Conservation (phyloP, 2,888 invertebrate species). For the Drosophila kokeensis region DNA sequence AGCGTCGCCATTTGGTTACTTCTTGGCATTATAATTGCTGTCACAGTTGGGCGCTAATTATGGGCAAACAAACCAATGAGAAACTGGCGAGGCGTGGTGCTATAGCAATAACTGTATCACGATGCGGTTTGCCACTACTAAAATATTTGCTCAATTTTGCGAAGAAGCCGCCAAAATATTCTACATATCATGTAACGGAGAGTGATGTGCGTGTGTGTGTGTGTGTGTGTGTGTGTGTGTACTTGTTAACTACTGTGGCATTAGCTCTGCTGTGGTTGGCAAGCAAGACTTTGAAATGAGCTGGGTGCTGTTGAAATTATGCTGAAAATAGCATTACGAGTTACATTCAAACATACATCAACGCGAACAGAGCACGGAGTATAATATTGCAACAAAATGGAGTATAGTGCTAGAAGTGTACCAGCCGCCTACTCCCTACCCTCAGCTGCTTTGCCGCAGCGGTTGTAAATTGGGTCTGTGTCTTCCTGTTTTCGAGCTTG, state of each 20-base stretch:
- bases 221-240: slow-evolving; percentile 14
- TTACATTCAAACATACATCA: slow-evolving; percentile 20
- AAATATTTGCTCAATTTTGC: slow-evolving; percentile 61
- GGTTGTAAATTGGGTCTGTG: slow-evolving; percentile 23
- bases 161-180: slow-evolving; percentile 33
- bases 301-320: slow-evolving; percentile 50
- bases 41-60: slow-evolving; percentile 54
- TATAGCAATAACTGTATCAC: slow-evolving; percentile 38
- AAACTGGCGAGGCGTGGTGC: slow-evolving; percentile 12
- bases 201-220: slow-evolving; percentile 4
- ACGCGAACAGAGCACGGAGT: background rate
- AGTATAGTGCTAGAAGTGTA: slow-evolving; percentile 3
- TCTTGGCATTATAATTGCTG: slow-evolving; percentile 30
- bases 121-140: slow-evolving; percentile 35
- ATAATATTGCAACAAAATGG: background rate
- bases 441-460: slow-evolving; percentile 14
- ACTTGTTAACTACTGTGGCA: slow-evolving; percentile 28
- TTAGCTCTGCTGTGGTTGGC: slow-evolving; percentile 41
- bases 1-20: background rate
- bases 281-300: slow-evolving; percentile 53
- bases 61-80: background rate
- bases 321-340: slow-evolving; percentile 44
- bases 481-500: slow-evolving; percentile 32
- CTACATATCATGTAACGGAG: slow-evolving; percentile 3
- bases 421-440: background rate